phyloP scores from a whole-genome alignment of 2,113 vertebrate species.

The Dromaius novaehollandiae region DNA sequence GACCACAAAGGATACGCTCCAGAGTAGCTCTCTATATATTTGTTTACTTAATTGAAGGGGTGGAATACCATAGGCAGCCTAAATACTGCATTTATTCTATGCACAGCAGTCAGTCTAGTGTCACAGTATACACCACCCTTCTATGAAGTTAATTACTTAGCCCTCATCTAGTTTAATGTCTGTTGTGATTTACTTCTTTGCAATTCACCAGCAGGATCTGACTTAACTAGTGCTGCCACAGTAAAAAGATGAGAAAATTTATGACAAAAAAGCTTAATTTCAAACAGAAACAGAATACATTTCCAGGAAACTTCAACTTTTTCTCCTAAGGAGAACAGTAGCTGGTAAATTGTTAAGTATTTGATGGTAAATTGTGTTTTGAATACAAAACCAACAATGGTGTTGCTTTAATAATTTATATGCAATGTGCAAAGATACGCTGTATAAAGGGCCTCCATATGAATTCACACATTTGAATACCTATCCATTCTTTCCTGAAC shows the following conservation, averaged over 20 bases:
- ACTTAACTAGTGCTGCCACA: slow-evolving; percentile 25
- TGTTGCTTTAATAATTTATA: slow-evolving; percentile 48
- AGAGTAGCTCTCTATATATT: slow-evolving; percentile 70
- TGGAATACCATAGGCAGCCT: slow-evolving; percentile 65
- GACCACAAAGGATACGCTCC: slow-evolving; percentile 68
- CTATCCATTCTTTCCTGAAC: neutral
- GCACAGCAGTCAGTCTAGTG: slow-evolving; percentile 65
- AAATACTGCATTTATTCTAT: slow-evolving; percentile 60
- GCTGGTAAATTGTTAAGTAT: slow-evolving; percentile 20
- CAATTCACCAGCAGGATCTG: slow-evolving; percentile 35
- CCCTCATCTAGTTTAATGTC: slow-evolving; percentile 62
- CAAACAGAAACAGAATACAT: slow-evolving; percentile 9
- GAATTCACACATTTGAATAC: neutral
- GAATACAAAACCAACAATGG: slow-evolving; percentile 41
- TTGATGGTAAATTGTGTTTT: slow-evolving; percentile 19
- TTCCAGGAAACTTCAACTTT: neutral
- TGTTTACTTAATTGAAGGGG: slow-evolving; percentile 73
- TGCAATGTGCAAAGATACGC: slow-evolving; percentile 13
- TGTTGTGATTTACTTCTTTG: slow-evolving; percentile 67
- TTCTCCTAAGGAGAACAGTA: slow-evolving; percentile 38
- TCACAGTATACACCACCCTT: slow-evolving; percentile 50
- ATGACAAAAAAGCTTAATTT: neutral
- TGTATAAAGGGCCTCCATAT: neutral
- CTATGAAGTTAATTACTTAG: slow-evolving; percentile 64
- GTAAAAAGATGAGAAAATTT: slow-evolving; percentile 25